Percentiles rank a stretch among this genome's conserved stretches.
Evolutionary conservation across 2,797 vertebrate species (phyloP).

Genomic region (Catharus ustulatus): DNA sequence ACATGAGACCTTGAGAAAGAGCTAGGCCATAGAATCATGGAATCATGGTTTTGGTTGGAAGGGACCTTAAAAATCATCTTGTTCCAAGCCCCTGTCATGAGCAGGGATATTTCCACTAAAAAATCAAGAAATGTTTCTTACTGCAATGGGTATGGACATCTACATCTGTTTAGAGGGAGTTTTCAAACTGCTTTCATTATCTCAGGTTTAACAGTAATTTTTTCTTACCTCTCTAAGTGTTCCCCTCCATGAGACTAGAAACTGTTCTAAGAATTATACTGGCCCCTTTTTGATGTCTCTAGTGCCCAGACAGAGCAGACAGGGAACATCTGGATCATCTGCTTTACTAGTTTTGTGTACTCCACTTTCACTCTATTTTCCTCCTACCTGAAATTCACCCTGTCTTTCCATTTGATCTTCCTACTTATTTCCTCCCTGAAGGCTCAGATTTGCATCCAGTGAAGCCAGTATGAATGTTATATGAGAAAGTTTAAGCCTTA

Average conservation of each 20-base stretch:
- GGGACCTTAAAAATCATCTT: not conserved
- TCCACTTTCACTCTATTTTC: slow-evolving; percentile 3
- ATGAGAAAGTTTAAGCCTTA: slow-evolving; percentile 38
- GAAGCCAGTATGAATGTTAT: slow-evolving; percentile 15
- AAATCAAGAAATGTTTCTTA: not conserved
- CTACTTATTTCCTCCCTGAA: slow-evolving; percentile 6
- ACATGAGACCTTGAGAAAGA: not conserved
- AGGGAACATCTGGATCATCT: slow-evolving; percentile 1
- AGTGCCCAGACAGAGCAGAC: not conserved
- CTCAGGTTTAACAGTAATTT: not conserved
- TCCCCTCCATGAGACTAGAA: not conserved
- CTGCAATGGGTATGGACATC: not conserved
- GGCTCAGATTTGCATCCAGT: slow-evolving; percentile 26
- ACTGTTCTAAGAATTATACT: not conserved
- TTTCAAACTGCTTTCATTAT: not conserved
- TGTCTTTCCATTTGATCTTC: slow-evolving; percentile 25
- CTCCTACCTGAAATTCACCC: slow-evolving; percentile 9
- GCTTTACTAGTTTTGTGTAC: not conserved
- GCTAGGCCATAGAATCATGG: not conserved
- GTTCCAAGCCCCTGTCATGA: not conserved
- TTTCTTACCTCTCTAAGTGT: not conserved
- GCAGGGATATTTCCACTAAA: not conserved
- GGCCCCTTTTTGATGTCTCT: not conserved
- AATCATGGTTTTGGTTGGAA: not conserved
- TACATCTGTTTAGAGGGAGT: not conserved